Conservation (phyloP, 2,113 vertebrate genomes). For the Chamaetylas fuelleborni region DNA sequence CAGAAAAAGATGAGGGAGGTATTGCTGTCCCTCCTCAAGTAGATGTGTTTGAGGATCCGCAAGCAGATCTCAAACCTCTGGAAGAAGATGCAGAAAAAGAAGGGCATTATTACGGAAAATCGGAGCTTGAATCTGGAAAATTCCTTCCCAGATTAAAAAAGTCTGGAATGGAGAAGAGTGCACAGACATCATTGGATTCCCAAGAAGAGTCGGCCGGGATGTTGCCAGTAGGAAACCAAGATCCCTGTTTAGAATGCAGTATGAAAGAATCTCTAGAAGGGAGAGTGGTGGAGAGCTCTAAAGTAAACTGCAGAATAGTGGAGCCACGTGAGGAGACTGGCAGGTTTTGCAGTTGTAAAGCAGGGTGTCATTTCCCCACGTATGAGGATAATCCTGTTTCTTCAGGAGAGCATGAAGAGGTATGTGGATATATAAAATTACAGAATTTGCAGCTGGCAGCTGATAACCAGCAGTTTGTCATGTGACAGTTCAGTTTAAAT, state of each 20-base stretch:
- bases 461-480: slow-evolving; percentile 34
- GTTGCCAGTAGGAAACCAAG: slow-evolving; percentile 79
- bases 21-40: slow-evolving; percentile 80
- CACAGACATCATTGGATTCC: slow-evolving; percentile 97
- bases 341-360: slow-evolving; percentile 79
- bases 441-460: slow-evolving; percentile 23
- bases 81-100: slow-evolving; percentile 98
- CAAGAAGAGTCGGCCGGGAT: slow-evolving; percentile 88
- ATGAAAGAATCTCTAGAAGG: slow-evolving; percentile 75
- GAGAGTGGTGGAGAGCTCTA: slow-evolving; percentile 68
- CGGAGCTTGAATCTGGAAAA: slow-evolving; percentile 96
- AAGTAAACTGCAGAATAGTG: slow-evolving; percentile 80
- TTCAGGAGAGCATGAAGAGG: slow-evolving; percentile 85
- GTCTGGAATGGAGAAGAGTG: slow-evolving; percentile 99
- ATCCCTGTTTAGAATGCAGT: slow-evolving; percentile 86
- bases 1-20: slow-evolving; percentile 91
- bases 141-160: slow-evolving; percentile 96
- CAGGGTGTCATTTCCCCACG: slow-evolving; percentile 79
- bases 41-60: slow-evolving; percentile 91
- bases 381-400: slow-evolving; percentile 82
- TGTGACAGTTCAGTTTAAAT: slow-evolving; percentile 22
- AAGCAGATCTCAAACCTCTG: slow-evolving; percentile 95
- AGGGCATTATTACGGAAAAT: slow-evolving; percentile 95
- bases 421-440: slow-evolving; percentile 66
- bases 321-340: slow-evolving; percentile 80